Percentiles rank a stretch among this genome's conserved stretches.
These are phyloP conservation scores for Noturus placidus DNA, from an alignment of 2,113 vertebrate species.

Conservation along the genomic window DNA sequence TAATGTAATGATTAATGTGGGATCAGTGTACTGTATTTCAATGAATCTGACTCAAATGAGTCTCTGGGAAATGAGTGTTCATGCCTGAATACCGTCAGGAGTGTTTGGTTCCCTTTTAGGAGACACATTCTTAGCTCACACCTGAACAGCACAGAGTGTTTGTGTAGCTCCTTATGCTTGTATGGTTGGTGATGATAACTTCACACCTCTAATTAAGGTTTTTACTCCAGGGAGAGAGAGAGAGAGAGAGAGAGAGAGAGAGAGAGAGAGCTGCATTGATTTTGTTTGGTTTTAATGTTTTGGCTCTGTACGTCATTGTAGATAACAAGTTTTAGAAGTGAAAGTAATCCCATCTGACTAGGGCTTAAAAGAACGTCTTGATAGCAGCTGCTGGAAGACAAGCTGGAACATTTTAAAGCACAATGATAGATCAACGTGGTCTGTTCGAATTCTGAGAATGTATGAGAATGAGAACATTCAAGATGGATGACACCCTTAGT, in stretches of 20 bases:
- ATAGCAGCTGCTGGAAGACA: background rate
- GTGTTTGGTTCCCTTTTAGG: background rate
- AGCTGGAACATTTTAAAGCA: background rate
- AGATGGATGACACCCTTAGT: slow-evolving; percentile 33
- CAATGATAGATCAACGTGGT: background rate
- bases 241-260: slow-evolving; percentile 23
- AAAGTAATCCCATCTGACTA: background rate
- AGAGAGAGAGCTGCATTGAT: background rate
- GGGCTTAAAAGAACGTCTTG: background rate
- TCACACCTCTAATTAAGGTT: slow-evolving; percentile 29
- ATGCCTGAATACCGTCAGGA: background rate
- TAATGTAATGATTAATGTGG: background rate
- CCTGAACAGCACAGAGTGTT: background rate
- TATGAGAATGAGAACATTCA: slow-evolving; percentile 5
- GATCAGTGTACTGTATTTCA: background rate
- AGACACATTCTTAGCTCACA: background rate
- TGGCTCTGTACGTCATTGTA: background rate
- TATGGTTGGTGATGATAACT: slow-evolving; percentile 15
- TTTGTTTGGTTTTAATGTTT: background rate
- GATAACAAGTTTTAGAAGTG: background rate
- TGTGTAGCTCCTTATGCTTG: slow-evolving; percentile 5
- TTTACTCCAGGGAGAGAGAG: background rate
- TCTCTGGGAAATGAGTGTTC: background rate
- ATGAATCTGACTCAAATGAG: background rate
- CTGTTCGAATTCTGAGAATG: background rate